Conservation (phyloP, 2,888 invertebrate genomes). For the Drosophila barbarae region DNA sequence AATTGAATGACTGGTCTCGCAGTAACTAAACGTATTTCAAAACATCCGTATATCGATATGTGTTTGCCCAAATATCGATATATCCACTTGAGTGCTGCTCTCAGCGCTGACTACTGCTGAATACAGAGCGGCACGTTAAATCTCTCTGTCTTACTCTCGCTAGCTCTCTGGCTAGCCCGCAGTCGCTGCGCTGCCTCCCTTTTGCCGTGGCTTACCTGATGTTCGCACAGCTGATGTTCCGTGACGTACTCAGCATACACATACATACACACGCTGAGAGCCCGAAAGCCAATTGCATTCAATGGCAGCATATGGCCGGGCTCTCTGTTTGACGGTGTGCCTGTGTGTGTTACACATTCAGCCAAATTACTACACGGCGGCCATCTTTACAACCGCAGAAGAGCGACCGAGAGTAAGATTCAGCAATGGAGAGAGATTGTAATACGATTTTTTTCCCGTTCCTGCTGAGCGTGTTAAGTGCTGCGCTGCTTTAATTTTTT, state of each 20-base stretch:
- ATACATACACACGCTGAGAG: constrained; percentile 10
- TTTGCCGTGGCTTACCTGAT: constrained; percentile 56
- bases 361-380: constrained; percentile 65
- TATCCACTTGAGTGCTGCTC: no score
- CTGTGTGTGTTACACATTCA: constrained; percentile 62
- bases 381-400: constrained; percentile 72
- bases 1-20: no score
- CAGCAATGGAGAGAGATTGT: constrained; percentile 48
- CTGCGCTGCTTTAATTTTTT: constrained; percentile 70
- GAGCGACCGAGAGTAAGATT: constrained; percentile 37
- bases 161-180: neutral
- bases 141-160: no score
- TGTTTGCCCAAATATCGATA: no score
- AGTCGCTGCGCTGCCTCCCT: constrained; percentile 19
- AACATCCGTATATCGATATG: no score
- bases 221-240: constrained; percentile 62
- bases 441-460: constrained; percentile 39
- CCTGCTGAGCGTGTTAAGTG: constrained; percentile 44
- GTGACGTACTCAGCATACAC: constrained; percentile 60
- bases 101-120: no score
- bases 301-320: constrained; percentile 56
- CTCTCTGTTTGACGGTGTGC: constrained; percentile 28
- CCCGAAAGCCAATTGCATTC: constrained; percentile 72
- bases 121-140: no score
- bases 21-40: no score